phyloP scores from a whole-genome alignment of 1,140 invertebrate species.

The Eupristina koningsbergeri region DNA sequence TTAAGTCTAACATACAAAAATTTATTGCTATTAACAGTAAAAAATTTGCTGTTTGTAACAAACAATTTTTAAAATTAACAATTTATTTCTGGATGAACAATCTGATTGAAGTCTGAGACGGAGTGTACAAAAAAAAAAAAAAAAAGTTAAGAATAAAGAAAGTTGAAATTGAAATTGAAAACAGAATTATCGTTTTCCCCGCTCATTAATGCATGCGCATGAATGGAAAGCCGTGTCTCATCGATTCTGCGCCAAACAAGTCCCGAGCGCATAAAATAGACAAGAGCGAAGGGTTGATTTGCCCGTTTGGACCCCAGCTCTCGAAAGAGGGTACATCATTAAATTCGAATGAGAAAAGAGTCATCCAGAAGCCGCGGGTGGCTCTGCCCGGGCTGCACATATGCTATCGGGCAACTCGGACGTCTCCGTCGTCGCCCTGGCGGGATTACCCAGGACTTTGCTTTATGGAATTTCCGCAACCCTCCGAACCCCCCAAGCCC shows the following conservation, averaged over 20 bases:
- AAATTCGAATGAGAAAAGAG: conserved; percentile 69
- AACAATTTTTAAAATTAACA: no score
- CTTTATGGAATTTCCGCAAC: background rate
- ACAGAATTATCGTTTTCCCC: background rate
- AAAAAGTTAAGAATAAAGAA: background rate
- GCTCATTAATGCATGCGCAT: conserved; percentile 21
- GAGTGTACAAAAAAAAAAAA: no score
- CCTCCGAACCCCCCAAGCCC: background rate
- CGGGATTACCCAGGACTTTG: conserved; percentile 19
- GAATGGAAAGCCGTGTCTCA: conserved; percentile 26
- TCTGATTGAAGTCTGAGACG: no score
- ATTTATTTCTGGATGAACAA: no score
- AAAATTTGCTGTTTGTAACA: background rate
- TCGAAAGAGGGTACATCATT: conserved; percentile 56
- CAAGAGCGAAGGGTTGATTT: conserved; percentile 8
- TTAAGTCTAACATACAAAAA: no score
- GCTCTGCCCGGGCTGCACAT: conserved; percentile 54
- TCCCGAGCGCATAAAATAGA: conserved; percentile 1
- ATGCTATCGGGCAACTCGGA: conserved; percentile 50
- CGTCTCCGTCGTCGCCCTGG: background rate
- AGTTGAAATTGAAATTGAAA: background rate
- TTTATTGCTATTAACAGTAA: no score
- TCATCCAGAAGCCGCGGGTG: conserved; percentile 52
- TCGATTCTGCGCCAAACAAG: conserved; percentile 28
- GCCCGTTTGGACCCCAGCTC: background rate